Conservation (phyloP, 2,888 invertebrate genomes). For the Drosophila borealis region DNA sequence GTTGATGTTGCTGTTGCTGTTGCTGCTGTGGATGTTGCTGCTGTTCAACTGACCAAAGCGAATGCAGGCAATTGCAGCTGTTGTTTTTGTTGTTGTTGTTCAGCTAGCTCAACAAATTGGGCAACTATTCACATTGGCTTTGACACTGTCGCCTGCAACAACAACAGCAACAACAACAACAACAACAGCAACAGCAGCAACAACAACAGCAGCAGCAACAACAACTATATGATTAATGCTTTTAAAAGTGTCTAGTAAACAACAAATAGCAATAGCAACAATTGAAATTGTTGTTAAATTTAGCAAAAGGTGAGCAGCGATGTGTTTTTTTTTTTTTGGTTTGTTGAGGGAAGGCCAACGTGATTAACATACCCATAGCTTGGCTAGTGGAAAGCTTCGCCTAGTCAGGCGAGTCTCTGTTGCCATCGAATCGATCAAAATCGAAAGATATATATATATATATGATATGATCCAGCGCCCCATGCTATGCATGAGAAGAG, state of each 20-base stretch:
- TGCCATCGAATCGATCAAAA: too few species aligned
- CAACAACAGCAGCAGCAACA: constrained; percentile 5
- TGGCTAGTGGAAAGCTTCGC: too few species aligned
- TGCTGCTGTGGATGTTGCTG: constrained; percentile 12
- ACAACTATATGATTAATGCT: constrained; percentile 47
- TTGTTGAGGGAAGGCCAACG: constrained; percentile 6
- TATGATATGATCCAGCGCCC: too few species aligned
- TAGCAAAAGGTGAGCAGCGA: constrained; percentile 35
- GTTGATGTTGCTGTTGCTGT: constrained; percentile 9
- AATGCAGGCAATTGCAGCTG: constrained; percentile 53
- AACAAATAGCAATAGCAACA: constrained; percentile 20
- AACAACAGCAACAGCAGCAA: constrained; percentile 9
- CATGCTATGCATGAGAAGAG: too few species aligned
- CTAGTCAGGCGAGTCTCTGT: too few species aligned
- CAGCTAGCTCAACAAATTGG: constrained; percentile 43
- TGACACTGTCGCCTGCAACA: constrained; percentile 59
- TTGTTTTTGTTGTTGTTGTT: constrained; percentile 28
- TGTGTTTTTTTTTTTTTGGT: neutral
- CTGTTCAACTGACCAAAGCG: constrained; percentile 75
- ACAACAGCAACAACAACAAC: constrained; percentile 29
- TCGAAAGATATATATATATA: too few species aligned
- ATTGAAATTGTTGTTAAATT: constrained; percentile 44
- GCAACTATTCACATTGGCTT: constrained; percentile 61
- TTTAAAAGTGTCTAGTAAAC: constrained; percentile 41
- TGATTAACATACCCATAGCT: too few species aligned